Evolutionary conservation across 1,140 invertebrate species (phyloP).

Genomic region (Paralvinella palmiformis): DNA sequence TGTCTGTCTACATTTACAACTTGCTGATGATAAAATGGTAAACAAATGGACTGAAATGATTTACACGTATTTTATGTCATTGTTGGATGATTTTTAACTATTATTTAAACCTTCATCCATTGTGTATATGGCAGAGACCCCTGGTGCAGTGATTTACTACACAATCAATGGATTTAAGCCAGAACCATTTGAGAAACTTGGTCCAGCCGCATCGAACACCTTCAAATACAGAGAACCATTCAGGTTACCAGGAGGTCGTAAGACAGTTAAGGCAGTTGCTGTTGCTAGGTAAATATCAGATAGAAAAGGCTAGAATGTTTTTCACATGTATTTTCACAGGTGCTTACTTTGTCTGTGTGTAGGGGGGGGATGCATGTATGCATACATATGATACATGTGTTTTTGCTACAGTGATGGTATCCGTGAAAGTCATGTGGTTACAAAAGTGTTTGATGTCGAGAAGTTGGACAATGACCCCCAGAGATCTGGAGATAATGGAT

Average conservation of each 20-base stretch:
- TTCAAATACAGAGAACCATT: slow-evolving; percentile 47
- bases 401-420: slow-evolving; percentile 40
- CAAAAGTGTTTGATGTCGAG: slow-evolving; percentile 50
- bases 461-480: slow-evolving; percentile 26
- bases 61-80: too few species aligned
- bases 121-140: slow-evolving; percentile 27
- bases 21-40: too few species aligned
- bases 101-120: background rate
- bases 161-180: slow-evolving; percentile 50
- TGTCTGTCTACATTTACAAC: too few species aligned
- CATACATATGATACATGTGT: background rate
- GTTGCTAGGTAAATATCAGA: slow-evolving; percentile 39
- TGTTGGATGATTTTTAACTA: background rate
- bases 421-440: slow-evolving; percentile 46
- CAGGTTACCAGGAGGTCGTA: slow-evolving; percentile 46
- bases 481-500: slow-evolving; percentile 37
- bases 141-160: slow-evolving; percentile 44
- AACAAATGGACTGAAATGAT: too few species aligned
- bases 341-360: slow-evolving; percentile 6
- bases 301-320: background rate
- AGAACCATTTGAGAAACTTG: slow-evolving; percentile 43
- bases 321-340: background rate
- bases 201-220: slow-evolving; percentile 37
- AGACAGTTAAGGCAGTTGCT: slow-evolving; percentile 48
- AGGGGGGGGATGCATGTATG: too few species aligned